Evolutionary conservation across 64 coral and sea anemone genomes (phyloP).

Genomic region (Dendrophyllia cribrosa): DNA sequence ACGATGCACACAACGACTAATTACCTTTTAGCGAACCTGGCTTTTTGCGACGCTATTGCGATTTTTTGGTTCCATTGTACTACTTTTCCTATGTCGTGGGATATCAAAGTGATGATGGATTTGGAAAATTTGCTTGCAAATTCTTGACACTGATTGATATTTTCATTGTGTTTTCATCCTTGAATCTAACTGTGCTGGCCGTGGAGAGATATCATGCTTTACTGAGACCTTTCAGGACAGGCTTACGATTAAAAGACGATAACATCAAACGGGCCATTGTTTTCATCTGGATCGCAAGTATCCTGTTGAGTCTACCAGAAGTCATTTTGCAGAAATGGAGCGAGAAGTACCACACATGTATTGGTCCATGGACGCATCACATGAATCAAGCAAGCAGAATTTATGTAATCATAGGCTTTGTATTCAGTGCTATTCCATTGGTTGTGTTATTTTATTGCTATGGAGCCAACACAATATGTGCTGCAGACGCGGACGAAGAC

Average conservation of each 20-base stretch:
- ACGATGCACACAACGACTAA: background rate
- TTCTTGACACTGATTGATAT: background rate
- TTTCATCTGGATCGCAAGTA: background rate
- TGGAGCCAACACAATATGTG: constrained; percentile 33
- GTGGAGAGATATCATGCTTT: background rate
- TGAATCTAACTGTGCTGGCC: background rate
- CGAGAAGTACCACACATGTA: background rate
- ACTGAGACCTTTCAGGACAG: background rate
- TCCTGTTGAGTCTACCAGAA: background rate
- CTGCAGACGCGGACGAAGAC: background rate
- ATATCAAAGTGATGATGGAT: too few species aligned
- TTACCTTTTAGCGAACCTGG: background rate
- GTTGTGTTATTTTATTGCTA: constrained; percentile 31
- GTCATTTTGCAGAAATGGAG: background rate
- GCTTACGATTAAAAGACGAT: background rate
- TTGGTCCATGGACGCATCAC: background rate
- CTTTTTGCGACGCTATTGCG: background rate
- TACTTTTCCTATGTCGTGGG: background rate
- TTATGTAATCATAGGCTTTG: background rate
- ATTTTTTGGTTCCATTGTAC: background rate
- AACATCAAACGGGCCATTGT: background rate
- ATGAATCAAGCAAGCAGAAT: background rate
- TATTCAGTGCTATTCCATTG: background rate
- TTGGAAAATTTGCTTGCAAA: background rate
- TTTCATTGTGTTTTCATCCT: background rate